Conservation (phyloP, 2,888 invertebrate genomes). For the Adelognathus sp. region DNA sequence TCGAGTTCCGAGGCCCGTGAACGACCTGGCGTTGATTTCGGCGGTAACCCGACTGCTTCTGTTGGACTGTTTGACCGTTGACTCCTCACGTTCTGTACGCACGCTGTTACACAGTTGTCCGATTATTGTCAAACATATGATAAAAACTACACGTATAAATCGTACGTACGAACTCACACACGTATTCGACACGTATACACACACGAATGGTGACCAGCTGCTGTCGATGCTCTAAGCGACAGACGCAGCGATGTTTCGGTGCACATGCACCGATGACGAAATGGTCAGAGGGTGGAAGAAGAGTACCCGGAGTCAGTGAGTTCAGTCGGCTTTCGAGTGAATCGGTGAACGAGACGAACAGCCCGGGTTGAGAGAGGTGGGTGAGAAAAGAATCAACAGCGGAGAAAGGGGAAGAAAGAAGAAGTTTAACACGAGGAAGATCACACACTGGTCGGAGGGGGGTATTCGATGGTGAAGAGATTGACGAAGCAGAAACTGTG, state of each 20-base stretch:
- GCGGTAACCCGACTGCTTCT: constrained; percentile 50
- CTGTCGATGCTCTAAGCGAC: constrained; percentile 42
- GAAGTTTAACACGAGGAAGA: constrained; percentile 22
- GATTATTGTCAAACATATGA: constrained; percentile 15
- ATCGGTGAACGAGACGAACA: constrained; percentile 29
- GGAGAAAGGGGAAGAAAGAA: background rate
- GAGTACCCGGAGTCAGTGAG: constrained; percentile 48
- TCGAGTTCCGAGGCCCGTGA: constrained; percentile 45
- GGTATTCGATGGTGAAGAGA: background rate
- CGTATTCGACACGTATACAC: constrained; percentile 6
- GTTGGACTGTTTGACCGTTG: constrained; percentile 13
- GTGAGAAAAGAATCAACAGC: background rate
- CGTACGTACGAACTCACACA: background rate
- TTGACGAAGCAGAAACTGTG: constrained; percentile 24
- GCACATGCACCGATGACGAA: constrained; percentile 54
- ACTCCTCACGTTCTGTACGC: constrained; percentile 48
- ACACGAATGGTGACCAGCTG: constrained; percentile 33
- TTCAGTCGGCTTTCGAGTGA: constrained; percentile 50
- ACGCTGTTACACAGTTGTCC: constrained; percentile 37
- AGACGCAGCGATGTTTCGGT: constrained; percentile 16
- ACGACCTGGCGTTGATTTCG: constrained; percentile 51
- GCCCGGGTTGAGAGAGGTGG: constrained; percentile 21
- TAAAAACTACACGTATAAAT: constrained; percentile 1
- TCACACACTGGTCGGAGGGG: background rate
- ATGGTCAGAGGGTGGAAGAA: constrained; percentile 39